Evolutionary conservation across 2,113 vertebrate genomes (phyloP).

Genomic region (Pipra filicauda): DNA sequence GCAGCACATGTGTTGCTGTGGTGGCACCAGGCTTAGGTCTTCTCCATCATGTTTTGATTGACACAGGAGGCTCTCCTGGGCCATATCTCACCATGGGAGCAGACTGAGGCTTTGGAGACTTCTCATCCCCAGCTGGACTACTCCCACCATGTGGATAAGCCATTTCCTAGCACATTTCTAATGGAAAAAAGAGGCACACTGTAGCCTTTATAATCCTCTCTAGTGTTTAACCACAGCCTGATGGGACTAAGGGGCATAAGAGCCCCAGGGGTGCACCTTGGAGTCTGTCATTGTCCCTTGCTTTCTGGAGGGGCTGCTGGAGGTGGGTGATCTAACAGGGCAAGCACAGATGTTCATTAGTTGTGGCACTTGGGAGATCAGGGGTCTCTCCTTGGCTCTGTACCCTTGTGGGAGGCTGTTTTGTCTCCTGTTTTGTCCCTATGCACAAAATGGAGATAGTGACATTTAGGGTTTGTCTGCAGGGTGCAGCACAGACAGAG

Average conservation of each 20-base stretch:
- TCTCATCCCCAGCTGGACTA: not conserved
- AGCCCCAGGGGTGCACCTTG: fast-evolving
- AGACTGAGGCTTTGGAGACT: not conserved
- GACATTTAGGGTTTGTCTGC: not conserved
- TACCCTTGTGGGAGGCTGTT: not conserved
- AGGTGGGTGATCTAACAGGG: not conserved
- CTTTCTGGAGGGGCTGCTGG: not conserved
- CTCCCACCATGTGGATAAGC: not conserved
- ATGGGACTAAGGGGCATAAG: not conserved
- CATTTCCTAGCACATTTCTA: not conserved
- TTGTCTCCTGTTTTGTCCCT: not conserved
- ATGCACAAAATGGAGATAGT: not conserved
- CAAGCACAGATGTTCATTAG: not conserved
- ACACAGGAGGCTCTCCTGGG: fast-evolving
- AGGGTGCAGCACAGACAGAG: not conserved
- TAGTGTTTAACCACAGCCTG: fast-evolving
- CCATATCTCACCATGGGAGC: fast-evolving
- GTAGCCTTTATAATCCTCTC: not conserved
- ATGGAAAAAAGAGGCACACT: not conserved
- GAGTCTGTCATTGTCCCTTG: fast-evolving
- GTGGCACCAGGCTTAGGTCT: not conserved
- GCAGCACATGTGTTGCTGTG: fast-evolving
- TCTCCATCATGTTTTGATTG: not conserved
- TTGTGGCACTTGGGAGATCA: not conserved
- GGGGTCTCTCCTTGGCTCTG: not conserved